A percentile compares a stretch with the other conserved stretches of the same genome.
These are phyloP conservation scores for Spilarctia lutea DNA, from an alignment of 2,888 invertebrate genomes.

Conservation along the genomic window DNA sequence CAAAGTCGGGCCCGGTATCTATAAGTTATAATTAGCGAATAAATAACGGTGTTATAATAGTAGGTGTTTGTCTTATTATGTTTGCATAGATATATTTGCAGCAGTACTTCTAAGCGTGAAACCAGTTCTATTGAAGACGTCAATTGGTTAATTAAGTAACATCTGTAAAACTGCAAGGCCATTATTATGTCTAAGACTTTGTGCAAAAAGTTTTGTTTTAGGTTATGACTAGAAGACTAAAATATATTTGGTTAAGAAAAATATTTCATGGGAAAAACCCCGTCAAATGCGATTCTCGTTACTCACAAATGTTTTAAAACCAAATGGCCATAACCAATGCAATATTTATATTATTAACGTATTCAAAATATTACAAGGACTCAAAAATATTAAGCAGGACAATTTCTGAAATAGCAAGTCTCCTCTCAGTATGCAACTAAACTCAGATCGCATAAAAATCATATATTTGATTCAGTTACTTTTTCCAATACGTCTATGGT, in stretches of 20 bases:
- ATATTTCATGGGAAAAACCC: no score
- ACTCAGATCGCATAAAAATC: not conserved
- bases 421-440: not conserved
- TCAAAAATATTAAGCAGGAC: no score
- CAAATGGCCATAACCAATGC: no score
- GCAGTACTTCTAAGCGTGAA: not conserved
- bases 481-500: not conserved
- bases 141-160: not conserved
- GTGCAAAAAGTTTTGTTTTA: not conserved
- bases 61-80: not conserved
- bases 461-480: not conserved
- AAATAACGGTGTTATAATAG: not conserved
- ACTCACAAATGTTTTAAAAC: no score
- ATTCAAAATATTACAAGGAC: no score
- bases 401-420: no score
- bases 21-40: not conserved
- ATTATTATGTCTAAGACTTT: not conserved
- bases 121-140: not conserved
- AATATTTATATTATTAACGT: no score
- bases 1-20: not conserved
- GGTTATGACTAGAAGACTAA: not conserved
- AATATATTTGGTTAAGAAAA: not conserved
- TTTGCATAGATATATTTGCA: not conserved
- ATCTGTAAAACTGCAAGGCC: not conserved
- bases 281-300: no score